phyloP scores from a whole-genome alignment of 2,113 vertebrate species.

The Panthera uncia region DNA sequence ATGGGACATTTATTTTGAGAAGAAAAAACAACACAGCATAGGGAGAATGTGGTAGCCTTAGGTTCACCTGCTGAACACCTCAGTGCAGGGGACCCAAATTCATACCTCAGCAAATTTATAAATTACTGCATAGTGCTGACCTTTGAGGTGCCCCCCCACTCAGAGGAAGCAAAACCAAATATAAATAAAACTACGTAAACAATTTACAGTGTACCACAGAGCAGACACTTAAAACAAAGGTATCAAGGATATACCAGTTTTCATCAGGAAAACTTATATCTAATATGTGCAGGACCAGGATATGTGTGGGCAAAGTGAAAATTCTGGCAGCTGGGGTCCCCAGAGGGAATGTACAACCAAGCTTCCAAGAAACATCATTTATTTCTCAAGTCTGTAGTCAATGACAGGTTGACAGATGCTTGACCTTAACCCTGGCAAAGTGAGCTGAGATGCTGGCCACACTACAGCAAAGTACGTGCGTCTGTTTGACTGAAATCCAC shows the following conservation, averaged over 20 bases:
- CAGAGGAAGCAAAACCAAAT: neutral
- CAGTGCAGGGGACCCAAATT: neutral
- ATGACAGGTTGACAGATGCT: neutral
- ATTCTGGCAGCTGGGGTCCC: neutral
- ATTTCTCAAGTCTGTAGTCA: neutral
- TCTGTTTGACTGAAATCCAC: neutral
- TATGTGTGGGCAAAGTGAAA: neutral
- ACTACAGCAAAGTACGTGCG: neutral
- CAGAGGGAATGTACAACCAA: neutral
- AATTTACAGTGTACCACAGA: neutral
- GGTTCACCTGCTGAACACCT: neutral
- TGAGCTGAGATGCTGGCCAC: neutral
- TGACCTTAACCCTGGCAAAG: neutral
- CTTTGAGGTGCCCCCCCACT: neutral
- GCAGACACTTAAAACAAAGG: neutral
- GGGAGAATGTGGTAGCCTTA: neutral
- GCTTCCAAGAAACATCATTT: neutral
- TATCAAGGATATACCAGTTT: neutral
- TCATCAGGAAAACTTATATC: neutral
- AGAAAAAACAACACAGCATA: neutral
- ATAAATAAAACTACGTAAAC: neutral
- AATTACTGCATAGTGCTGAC: neutral
- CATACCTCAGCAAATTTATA: neutral
- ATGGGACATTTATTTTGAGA: neutral
- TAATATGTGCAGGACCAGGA: neutral